Percentiles rank a stretch among this genome's conserved stretches.
Conservation (phyloP, 2,888 invertebrate genomes). For the Tyria jacobaeae region DNA sequence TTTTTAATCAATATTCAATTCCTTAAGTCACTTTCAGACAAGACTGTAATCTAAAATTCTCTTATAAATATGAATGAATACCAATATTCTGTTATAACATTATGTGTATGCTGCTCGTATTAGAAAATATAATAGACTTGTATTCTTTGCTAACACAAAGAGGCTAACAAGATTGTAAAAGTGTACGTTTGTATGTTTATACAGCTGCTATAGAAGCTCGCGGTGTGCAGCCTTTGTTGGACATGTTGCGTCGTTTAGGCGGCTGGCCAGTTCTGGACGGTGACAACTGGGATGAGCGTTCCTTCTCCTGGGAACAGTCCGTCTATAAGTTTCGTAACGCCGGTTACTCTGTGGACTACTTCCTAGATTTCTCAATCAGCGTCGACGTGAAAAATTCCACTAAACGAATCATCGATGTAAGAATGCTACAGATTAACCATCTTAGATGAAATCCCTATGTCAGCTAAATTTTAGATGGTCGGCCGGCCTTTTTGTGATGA, state of each 20-base stretch:
- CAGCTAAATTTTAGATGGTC: conserved; percentile 45
- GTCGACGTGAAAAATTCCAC: conserved; percentile 96
- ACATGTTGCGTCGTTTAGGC: conserved; percentile 92
- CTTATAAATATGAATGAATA: no score
- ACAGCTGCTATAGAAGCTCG: conserved; percentile 93
- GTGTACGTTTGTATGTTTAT: background rate
- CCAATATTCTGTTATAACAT: no score
- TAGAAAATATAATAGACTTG: no score
- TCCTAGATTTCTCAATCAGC: conserved; percentile 95
- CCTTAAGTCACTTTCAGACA: no score
- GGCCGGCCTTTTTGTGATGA: conserved; percentile 52
- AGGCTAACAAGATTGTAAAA: background rate
- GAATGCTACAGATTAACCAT: conserved; percentile 49
- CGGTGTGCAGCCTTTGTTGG: conserved; percentile 90
- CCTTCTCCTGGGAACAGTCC: conserved; percentile 93
- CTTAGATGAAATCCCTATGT: conserved; percentile 6
- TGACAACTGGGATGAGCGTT: conserved; percentile 89
- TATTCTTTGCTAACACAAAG: no score
- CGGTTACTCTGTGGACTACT: conserved; percentile 96
- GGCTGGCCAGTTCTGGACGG: conserved; percentile 98
- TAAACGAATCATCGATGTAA: conserved; percentile 93
- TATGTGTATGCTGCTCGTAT: no score
- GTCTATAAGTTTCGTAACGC: conserved; percentile 92
- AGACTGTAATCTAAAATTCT: no score
- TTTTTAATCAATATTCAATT: no score